A percentile compares a stretch with the other conserved stretches of the same genome.
phyloP scores from a whole-genome alignment of 2,113 vertebrate genomes.

The Corythornis vintsioides region DNA sequence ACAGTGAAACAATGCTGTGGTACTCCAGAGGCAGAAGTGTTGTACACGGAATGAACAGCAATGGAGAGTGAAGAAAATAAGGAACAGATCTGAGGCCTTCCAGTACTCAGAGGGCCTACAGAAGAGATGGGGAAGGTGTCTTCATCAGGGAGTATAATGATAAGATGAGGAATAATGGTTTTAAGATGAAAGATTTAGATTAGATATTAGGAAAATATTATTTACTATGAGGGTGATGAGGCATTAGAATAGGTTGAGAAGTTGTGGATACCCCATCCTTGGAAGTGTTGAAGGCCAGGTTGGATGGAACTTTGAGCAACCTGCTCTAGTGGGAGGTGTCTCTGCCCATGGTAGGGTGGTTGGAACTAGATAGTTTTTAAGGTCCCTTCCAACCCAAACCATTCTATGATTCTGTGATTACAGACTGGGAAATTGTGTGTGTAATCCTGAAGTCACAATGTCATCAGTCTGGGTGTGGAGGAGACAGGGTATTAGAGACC shows the following conservation, averaged over 20 bases:
- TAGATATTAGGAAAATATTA: not conserved
- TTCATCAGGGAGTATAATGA: not conserved
- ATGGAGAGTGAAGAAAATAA: not conserved
- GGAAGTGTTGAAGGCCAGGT: not conserved
- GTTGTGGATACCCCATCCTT: not conserved
- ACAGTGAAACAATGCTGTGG: not conserved
- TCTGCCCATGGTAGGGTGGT: not conserved
- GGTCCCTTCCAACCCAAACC: not conserved
- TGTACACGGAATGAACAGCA: not conserved
- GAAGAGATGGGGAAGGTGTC: not conserved
- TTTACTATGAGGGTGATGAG: not conserved
- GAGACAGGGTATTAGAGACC: not conserved
- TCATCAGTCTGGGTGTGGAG: accelerated
- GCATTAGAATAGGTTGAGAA: not conserved
- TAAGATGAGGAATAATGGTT: not conserved
- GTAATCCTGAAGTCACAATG: not conserved
- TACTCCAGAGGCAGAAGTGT: not conserved
- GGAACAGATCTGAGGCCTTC: not conserved
- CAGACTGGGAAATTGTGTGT: not conserved
- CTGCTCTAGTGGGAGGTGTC: not conserved
- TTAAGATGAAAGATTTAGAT: not conserved
- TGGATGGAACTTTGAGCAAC: not conserved
- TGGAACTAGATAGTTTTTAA: not conserved
- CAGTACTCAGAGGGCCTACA: not conserved
- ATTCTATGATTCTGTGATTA: not conserved